Evolutionary conservation across 1,140 invertebrate species (phyloP).

Genomic region (Elymnias hypermnestra): DNA sequence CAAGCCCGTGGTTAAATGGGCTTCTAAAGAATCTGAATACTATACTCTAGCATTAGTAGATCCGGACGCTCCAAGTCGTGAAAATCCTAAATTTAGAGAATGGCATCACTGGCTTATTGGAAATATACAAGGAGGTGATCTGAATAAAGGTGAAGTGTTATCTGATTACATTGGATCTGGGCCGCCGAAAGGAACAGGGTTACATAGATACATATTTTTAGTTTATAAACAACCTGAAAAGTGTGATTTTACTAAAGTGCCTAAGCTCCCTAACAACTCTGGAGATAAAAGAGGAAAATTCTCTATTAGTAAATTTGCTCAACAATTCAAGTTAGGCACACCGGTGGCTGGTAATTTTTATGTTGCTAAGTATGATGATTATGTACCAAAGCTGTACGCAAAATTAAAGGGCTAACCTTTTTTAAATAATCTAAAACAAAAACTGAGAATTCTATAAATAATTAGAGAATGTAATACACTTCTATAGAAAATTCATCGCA

Average conservation of each 20-base stretch:
- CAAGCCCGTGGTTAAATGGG: conserved; percentile 52
- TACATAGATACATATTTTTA: conserved; percentile 82
- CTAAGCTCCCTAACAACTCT: conserved; percentile 38
- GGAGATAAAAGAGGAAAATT: conserved; percentile 62
- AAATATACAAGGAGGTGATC: conserved; percentile 89
- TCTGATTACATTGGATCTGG: conserved; percentile 91
- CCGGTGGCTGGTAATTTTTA: conserved; percentile 61
- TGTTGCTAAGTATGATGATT: conserved; percentile 60
- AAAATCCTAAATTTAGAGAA: conserved; percentile 88
- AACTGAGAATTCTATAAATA: no score
- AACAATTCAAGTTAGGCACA: conserved; percentile 47
- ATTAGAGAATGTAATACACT: no score
- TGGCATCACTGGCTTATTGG: conserved; percentile 95
- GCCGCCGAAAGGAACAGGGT: conserved; percentile 87
- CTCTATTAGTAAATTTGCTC: conserved; percentile 54
- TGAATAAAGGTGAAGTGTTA: conserved; percentile 84
- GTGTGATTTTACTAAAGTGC: conserved; percentile 26
- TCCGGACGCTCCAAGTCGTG: conserved; percentile 92
- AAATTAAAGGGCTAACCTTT: conserved; percentile 53
- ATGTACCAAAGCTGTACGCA: conserved; percentile 60
- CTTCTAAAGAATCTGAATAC: conserved; percentile 53
- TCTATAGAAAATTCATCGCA: no score
- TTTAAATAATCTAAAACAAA: no score
- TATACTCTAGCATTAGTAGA: conserved; percentile 92
- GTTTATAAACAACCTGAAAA: conserved; percentile 48